Conservation (phyloP, 2,888 invertebrate genomes). For the Philhelius pedissequus region DNA sequence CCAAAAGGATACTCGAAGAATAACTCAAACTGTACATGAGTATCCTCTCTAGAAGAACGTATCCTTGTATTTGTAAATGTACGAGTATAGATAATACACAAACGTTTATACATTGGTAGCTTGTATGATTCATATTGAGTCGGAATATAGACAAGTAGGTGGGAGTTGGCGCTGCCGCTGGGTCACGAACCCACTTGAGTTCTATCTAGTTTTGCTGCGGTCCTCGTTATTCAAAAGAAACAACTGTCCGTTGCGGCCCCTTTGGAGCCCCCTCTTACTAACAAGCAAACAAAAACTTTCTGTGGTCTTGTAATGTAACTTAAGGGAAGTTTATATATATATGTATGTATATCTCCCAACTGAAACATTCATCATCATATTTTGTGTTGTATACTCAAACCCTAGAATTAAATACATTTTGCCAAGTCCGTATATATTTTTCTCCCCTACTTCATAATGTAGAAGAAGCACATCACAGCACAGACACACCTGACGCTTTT, state of each 20-base stretch:
- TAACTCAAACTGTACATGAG: conserved; percentile 26
- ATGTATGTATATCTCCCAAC: background rate
- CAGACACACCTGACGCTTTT: conserved; percentile 60
- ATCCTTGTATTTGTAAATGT: background rate
- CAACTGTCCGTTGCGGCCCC: background rate
- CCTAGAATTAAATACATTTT: background rate
- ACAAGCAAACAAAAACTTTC: background rate
- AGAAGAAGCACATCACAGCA: background rate
- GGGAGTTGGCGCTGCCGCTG: background rate
- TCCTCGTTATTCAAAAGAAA: conserved; percentile 48
- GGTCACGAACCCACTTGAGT: conserved; percentile 69
- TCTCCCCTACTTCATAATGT: background rate
- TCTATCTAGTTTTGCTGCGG: conserved; percentile 66
- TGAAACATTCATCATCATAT: conserved; percentile 54
- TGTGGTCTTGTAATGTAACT: conserved; percentile 31
- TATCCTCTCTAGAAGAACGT: conserved; percentile 6
- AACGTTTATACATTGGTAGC: background rate
- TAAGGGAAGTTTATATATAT: background rate
- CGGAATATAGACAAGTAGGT: background rate
- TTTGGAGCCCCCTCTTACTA: background rate
- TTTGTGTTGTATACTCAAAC: conserved; percentile 1
- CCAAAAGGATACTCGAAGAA: conserved; percentile 15
- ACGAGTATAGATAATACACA: background rate
- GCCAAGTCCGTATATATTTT: background rate
- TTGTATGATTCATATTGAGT: background rate